Evolutionary conservation across 2,113 vertebrate species (phyloP).

Genomic region (Sinocyclocheilus maitianheensis): DNA sequence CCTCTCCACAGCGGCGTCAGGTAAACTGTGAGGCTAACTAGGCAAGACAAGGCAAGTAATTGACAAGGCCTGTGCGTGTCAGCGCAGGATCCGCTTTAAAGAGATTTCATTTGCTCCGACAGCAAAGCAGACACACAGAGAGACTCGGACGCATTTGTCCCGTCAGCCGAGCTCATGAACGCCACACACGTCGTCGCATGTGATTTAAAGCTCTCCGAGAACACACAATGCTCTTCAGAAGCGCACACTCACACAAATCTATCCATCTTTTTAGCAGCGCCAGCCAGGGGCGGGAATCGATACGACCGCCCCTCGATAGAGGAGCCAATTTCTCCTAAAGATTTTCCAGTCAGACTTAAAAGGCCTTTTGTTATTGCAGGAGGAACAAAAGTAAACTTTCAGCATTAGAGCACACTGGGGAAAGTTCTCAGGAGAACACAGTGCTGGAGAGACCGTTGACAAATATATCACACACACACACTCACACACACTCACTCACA

Average conservation of each 20-base stretch:
- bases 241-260: conserved; percentile 77
- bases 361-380: conserved; percentile 78
- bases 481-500: too few species aligned
- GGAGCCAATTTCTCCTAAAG: conserved; percentile 80
- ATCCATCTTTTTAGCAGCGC: conserved; percentile 76
- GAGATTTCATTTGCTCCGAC: conserved; percentile 46
- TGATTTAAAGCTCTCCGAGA: conserved; percentile 71
- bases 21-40: conserved; percentile 32
- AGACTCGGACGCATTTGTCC: conserved; percentile 60
- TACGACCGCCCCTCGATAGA: conserved; percentile 73
- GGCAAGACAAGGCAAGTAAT: conserved; percentile 45
- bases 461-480: background rate
- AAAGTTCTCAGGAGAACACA: conserved; percentile 27
- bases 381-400: conserved; percentile 78
- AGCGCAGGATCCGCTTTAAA: conserved; percentile 47
- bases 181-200: conserved; percentile 61
- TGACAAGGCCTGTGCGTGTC: conserved; percentile 48
- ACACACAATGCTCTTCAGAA: conserved; percentile 74
- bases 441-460: too few species aligned
- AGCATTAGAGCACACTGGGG: conserved; percentile 60
- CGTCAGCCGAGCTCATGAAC: conserved; percentile 66
- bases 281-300: conserved; percentile 77
- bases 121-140: background rate
- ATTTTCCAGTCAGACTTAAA: conserved; percentile 80
- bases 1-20: background rate